A percentile compares a stretch with the other conserved stretches of the same genome.
phyloP scores from a whole-genome alignment of 2,888 invertebrate genomes.

The Ormyrus pomaceus region DNA sequence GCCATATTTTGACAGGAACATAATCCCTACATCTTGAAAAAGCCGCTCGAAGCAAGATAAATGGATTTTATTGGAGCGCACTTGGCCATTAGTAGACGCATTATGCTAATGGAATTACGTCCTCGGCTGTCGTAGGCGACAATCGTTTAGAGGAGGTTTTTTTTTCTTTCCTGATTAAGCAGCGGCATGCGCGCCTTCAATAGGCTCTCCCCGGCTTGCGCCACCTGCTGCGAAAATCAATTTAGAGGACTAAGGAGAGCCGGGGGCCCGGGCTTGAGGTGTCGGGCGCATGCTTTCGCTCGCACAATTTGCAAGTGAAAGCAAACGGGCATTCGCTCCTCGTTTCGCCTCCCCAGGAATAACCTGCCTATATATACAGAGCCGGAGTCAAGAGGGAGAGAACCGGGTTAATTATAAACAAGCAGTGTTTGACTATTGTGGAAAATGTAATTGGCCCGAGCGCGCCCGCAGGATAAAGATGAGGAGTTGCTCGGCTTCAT shows the following conservation, averaged over 20 bases:
- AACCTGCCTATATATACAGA: neutral
- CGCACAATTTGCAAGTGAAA: conserved; percentile 52
- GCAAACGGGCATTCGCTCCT: conserved; percentile 12
- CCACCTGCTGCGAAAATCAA: conserved; percentile 63
- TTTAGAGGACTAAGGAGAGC: conserved; percentile 45
- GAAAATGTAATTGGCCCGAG: conserved; percentile 40
- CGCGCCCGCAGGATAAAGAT: conserved; percentile 39
- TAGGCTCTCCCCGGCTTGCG: conserved; percentile 10
- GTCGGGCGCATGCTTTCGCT: neutral
- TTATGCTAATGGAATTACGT: no score
- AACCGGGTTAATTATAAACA: conserved; percentile 56
- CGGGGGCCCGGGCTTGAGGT: neutral
- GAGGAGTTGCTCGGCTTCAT: conserved; percentile 5
- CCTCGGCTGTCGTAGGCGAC: neutral
- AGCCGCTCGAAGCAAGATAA: no score
- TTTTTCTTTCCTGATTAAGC: no score
- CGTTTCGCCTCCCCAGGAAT: neutral
- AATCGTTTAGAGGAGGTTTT: no score
- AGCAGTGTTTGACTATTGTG: conserved; percentile 50
- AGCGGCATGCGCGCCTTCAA: no score
- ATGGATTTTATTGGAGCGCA: no score
- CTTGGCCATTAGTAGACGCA: no score
- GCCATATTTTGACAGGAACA: no score
- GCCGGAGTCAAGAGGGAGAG: neutral
- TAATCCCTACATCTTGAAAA: no score